These are phyloP conservation scores for Dysdera silvatica DNA, from an alignment of 1,140 invertebrate genomes.

Conservation along the genomic window DNA sequence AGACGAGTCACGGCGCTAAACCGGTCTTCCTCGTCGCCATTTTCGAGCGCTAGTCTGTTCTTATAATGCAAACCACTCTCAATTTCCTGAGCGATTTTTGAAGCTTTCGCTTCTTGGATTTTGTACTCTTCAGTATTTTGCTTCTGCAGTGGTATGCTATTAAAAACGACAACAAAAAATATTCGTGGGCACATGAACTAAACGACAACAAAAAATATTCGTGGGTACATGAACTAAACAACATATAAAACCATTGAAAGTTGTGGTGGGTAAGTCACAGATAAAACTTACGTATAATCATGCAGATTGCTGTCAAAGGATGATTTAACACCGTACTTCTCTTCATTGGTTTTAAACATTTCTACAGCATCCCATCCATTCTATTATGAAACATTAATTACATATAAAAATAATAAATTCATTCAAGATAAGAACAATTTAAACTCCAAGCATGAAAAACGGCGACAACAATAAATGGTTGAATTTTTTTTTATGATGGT, in stretches of 20 bases:
- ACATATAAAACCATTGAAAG: neutral
- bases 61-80: slow-evolving; percentile 72
- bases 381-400: slow-evolving; percentile 36
- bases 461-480: too few species aligned
- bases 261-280: too few species aligned
- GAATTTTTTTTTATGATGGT: too few species aligned
- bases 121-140: slow-evolving; percentile 78
- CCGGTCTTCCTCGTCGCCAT: slow-evolving; percentile 75
- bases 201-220: neutral
- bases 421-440: too few species aligned
- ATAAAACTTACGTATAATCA: slow-evolving; percentile 67
- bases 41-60: slow-evolving; percentile 73
- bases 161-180: slow-evolving; percentile 19
- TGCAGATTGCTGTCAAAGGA: slow-evolving; percentile 75
- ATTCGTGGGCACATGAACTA: neutral
- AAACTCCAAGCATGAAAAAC: too few species aligned
- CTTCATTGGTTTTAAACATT: slow-evolving; percentile 89
- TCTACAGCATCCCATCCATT: slow-evolving; percentile 93
- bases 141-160: slow-evolving; percentile 62
- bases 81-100: slow-evolving; percentile 80
- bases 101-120: slow-evolving; percentile 71
- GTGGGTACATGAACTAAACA: neutral
- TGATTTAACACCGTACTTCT: slow-evolving; percentile 76
- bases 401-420: neutral
- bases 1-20: slow-evolving; percentile 51